Percentiles rank a stretch among this genome's conserved stretches.
These are phyloP conservation scores for Aporophyla lueneburgensis DNA, from an alignment of 2,888 invertebrate genomes.

Conservation along the genomic window DNA sequence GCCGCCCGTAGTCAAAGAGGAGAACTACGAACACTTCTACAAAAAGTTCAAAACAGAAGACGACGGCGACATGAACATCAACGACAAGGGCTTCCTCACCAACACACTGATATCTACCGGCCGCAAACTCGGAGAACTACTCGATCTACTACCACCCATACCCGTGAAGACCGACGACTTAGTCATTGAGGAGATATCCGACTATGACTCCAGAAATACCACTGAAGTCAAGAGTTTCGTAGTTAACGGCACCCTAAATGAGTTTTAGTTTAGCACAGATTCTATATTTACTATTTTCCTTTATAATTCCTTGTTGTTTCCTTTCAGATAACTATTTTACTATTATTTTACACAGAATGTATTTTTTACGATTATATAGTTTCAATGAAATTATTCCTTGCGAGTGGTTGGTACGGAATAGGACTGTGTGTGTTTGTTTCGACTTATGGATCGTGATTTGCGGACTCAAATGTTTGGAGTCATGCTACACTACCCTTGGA, in stretches of 20 bases:
- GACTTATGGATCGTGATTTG: conserved; percentile 47
- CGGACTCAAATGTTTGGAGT: conserved; percentile 41
- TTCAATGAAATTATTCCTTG: conserved; percentile 82
- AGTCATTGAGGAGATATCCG: conserved; percentile 84
- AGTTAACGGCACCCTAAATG: conserved; percentile 79
- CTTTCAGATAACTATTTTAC: conserved; percentile 76
- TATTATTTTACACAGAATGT: conserved; percentile 70
- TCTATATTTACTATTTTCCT: conserved; percentile 68
- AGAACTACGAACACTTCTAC: conserved; percentile 82
- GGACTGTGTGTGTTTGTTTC: conserved; percentile 56
- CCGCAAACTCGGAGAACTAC: conserved; percentile 83
- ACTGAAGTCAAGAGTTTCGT: conserved; percentile 86
- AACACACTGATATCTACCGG: conserved; percentile 83
- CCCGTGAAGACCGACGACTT: conserved; percentile 86
- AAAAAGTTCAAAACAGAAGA: conserved; percentile 79
- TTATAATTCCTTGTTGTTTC: conserved; percentile 71
- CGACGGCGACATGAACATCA: conserved; percentile 70
- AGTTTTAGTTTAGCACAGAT: conserved; percentile 73
- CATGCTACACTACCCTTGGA: conserved; percentile 58
- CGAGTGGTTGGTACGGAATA: conserved; percentile 62
- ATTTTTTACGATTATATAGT: conserved; percentile 74
- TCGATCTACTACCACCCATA: conserved; percentile 82
- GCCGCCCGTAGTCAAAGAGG: conserved; percentile 84
- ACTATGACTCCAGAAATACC: conserved; percentile 82
- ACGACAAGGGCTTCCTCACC: conserved; percentile 75